Evolutionary conservation across 1,140 invertebrate genomes (phyloP).

Genomic region (Tetramorium parvispinum): DNA sequence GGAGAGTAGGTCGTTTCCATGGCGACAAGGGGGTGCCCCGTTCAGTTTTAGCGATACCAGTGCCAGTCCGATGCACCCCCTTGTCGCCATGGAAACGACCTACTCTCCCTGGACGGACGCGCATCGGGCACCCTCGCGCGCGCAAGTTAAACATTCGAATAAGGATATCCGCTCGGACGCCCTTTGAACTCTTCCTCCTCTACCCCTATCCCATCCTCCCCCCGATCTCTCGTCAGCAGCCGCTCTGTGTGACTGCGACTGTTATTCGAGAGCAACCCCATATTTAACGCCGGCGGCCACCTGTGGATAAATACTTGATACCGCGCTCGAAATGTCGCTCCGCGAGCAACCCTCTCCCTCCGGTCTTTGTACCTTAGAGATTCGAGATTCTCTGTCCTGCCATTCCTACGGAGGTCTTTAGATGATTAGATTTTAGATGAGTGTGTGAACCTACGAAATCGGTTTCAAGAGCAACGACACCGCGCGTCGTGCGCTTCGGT

Average conservation of each 20-base stretch:
- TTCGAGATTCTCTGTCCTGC: not conserved
- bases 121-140: slow-evolving; percentile 72
- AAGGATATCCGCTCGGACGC: slow-evolving; percentile 72
- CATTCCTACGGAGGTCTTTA: not conserved
- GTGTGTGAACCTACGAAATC: not conserved
- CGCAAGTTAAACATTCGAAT: slow-evolving; percentile 79
- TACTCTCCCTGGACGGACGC: slow-evolving; percentile 84
- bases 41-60: slow-evolving; percentile 80
- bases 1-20: no score
- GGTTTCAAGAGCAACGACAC: not conserved
- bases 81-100: slow-evolving; percentile 84
- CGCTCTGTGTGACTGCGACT: not conserved
- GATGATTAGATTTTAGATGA: not conserved
- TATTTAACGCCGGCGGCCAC: slow-evolving; percentile 14
- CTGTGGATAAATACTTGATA: slow-evolving; percentile 32
- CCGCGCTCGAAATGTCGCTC: not conserved
- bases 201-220: not conserved
- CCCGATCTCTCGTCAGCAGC: not conserved
- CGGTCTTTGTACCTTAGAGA: not conserved
- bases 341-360: not conserved
- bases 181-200: slow-evolving; percentile 46
- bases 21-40: slow-evolving; percentile 61
- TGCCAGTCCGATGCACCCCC: slow-evolving; percentile 81
- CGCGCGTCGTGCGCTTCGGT: not conserved
- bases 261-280: not conserved